A percentile compares a stretch with the other conserved stretches of the same genome.
Conservation (phyloP, 2,113 vertebrate genomes). For the Antechinus stuartii region DNA sequence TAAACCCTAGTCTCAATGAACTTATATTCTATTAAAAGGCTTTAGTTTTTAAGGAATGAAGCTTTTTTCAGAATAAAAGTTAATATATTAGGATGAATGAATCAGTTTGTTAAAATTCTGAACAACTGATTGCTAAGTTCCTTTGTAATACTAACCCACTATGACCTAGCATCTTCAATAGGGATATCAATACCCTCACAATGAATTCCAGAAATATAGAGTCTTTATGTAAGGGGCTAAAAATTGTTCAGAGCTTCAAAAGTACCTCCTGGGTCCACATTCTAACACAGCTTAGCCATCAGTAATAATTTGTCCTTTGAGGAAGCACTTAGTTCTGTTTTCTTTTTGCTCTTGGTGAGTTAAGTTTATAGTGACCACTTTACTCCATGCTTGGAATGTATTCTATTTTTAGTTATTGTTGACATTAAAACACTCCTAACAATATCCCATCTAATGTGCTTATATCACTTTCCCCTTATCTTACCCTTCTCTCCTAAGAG, state of each 20-base stretch:
- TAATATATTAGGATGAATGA: not conserved
- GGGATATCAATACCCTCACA: not conserved
- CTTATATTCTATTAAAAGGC: not conserved
- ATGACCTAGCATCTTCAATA: not conserved
- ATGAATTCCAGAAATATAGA: not conserved
- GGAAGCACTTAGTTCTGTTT: not conserved
- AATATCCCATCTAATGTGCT: not conserved
- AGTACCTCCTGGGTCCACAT: not conserved
- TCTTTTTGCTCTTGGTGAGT: not conserved
- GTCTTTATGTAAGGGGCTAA: not conserved
- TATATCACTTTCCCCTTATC: not conserved
- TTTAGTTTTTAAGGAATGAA: not conserved
- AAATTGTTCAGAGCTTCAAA: not conserved
- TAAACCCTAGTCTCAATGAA: not conserved
- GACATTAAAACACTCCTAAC: not conserved
- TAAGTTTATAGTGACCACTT: not conserved
- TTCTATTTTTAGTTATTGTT: not conserved
- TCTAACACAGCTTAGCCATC: not conserved
- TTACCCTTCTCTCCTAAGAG: too few relatives aligned
- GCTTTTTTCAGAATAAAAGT: not conserved
- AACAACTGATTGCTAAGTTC: not conserved
- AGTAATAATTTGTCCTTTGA: slow-evolving; percentile 4
- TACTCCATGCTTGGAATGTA: not conserved
- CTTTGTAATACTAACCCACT: not conserved
- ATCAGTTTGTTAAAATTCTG: not conserved